These are phyloP conservation scores for Hozukius guyotensis DNA, from an alignment of 2,797 vertebrate species.

Conservation along the genomic window DNA sequence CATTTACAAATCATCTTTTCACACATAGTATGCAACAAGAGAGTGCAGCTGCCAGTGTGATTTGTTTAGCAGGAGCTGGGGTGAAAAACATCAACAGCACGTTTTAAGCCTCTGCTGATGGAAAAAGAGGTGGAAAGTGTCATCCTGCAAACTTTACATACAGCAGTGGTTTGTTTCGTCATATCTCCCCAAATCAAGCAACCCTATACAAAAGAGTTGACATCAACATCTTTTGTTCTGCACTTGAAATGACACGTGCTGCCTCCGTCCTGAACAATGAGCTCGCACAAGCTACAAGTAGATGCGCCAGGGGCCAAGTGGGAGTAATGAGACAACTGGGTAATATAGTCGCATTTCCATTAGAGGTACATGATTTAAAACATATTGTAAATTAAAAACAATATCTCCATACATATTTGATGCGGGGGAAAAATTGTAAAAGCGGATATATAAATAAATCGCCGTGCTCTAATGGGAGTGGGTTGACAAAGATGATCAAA, in stretches of 20 bases:
- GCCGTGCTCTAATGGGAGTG: background rate
- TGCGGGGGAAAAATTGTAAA: background rate
- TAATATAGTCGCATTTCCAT: slow-evolving; percentile 7
- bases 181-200: slow-evolving; percentile 22
- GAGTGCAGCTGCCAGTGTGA: slow-evolving; percentile 49
- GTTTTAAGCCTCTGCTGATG: slow-evolving; percentile 40
- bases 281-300: slow-evolving; percentile 18
- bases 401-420: background rate
- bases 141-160: slow-evolving; percentile 27
- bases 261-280: slow-evolving; percentile 23
- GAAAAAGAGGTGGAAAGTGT: slow-evolving; percentile 34
- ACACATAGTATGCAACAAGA: slow-evolving; percentile 26
- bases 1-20: slow-evolving; percentile 58
- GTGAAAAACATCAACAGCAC: slow-evolving; percentile 33
- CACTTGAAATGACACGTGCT: slow-evolving; percentile 10
- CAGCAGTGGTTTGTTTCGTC: slow-evolving; percentile 21
- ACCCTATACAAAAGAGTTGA: slow-evolving; percentile 32
- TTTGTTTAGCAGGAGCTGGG: slow-evolving; percentile 51
- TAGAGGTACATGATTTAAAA: slow-evolving; percentile 13
- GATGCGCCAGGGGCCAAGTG: slow-evolving; percentile 18
- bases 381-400: slow-evolving; percentile 2
- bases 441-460: background rate
- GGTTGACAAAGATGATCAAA: slow-evolving; percentile 4
- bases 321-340: slow-evolving; percentile 18
- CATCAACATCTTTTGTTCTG: slow-evolving; percentile 46